Evolutionary conservation across 2,888 invertebrate species (phyloP).

Genomic region (Cosmia trapezina): DNA sequence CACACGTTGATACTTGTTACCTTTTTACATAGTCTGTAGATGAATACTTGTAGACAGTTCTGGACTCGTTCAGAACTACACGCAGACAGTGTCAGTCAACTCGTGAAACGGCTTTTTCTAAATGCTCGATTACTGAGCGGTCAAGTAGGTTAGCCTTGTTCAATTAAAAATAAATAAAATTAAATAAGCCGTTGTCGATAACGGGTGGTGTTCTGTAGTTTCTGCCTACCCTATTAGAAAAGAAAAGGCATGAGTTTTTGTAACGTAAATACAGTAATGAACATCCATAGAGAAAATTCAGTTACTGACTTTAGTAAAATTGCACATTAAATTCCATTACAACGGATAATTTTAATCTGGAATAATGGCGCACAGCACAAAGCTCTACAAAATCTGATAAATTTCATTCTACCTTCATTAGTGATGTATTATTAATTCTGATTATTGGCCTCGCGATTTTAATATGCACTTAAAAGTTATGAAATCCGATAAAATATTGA

Average conservation of each 20-base stretch:
- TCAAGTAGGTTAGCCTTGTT: too few species aligned
- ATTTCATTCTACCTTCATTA: constrained; percentile 25
- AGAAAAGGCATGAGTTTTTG: not conserved
- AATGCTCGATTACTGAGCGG: too few species aligned
- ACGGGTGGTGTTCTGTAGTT: not conserved
- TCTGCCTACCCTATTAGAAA: not conserved
- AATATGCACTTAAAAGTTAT: constrained; percentile 33
- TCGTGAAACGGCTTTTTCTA: too few species aligned
- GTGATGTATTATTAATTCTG: constrained; percentile 15
- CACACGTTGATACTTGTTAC: too few species aligned
- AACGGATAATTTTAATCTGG: constrained; percentile 11
- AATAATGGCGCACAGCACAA: constrained; percentile 6
- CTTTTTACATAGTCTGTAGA: too few species aligned
- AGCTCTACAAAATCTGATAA: constrained; percentile 21
- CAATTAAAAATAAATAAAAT: too few species aligned
- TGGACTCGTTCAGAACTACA: too few species aligned
- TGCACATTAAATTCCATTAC: constrained; percentile 15
- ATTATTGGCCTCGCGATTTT: constrained; percentile 18
- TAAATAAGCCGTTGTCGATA: too few species aligned
- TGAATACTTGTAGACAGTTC: too few species aligned
- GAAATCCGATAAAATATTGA: constrained; percentile 28
- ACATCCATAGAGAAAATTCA: not conserved
- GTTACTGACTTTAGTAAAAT: not conserved
- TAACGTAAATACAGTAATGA: too few species aligned
- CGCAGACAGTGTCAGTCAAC: too few species aligned